Percentiles rank a stretch among this genome's conserved stretches.
phyloP scores from a whole-genome alignment of 2,888 invertebrate genomes.

The Caenorhabditis virilis region DNA sequence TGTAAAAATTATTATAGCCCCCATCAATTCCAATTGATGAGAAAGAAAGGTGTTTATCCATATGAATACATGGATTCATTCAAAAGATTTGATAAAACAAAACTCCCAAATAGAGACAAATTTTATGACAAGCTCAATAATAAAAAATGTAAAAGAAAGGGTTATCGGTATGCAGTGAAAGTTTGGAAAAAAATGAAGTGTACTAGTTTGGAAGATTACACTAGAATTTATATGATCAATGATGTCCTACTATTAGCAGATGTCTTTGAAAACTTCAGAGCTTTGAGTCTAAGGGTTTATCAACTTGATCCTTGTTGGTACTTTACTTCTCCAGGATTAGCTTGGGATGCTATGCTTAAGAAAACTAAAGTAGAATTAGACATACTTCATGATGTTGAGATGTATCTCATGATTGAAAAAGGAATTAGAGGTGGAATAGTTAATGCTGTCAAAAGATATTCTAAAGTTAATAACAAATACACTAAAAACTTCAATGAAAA shows the following conservation, averaged over 20 bases:
- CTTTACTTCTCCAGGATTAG: not conserved
- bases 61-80: not conserved
- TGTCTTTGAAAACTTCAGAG: conserved; percentile 51
- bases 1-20: too few relatives aligned
- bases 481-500: conserved; percentile 35
- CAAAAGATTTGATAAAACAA: too few relatives aligned
- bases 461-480: conserved; percentile 61
- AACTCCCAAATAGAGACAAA: too few relatives aligned
- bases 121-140: too few relatives aligned
- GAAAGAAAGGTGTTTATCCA: not conserved
- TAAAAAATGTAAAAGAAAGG: too few relatives aligned
- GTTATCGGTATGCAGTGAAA: too few relatives aligned
- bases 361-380: not conserved
- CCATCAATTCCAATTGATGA: too few relatives aligned
- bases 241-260: conserved; percentile 57
- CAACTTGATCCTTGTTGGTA: conserved; percentile 2
- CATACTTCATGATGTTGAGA: not conserved
- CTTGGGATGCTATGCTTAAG: not conserved
- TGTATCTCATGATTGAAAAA: not conserved
- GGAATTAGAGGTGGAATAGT: not conserved
- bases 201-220: conserved; percentile 34
- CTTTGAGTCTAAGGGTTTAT: not conserved
- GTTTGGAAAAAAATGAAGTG: conserved; percentile 45
- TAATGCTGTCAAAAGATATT: conserved; percentile 47
- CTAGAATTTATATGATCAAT: conserved; percentile 43